Evolutionary conservation across 1,140 invertebrate species (phyloP).

Genomic region (Heliconius nattereri): DNA sequence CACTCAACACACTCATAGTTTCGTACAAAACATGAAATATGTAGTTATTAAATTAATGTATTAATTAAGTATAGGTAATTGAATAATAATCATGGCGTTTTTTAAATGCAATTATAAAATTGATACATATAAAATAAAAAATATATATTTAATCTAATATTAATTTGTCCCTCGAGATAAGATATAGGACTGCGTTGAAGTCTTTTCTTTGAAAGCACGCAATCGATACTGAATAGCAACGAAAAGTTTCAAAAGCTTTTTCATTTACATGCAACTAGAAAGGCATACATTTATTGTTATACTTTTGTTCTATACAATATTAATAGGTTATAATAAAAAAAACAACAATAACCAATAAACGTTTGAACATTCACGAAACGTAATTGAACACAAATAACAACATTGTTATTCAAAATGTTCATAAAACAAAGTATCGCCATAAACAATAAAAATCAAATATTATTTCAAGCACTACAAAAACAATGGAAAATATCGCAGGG

Average conservation of each 20-base stretch:
- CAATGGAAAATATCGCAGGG: slow-evolving; percentile 52
- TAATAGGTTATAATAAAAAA: not conserved
- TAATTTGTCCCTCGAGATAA: not conserved
- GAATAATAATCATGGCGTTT: too few species aligned
- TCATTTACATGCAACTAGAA: slow-evolving; percentile 24
- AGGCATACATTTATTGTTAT: not conserved
- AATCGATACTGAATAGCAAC: slow-evolving; percentile 23
- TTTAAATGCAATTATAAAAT: too few species aligned
- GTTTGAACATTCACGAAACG: slow-evolving; percentile 33
- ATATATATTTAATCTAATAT: too few species aligned
- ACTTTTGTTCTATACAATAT: not conserved
- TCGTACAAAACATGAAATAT: too few species aligned
- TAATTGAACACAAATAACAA: slow-evolving; percentile 37
- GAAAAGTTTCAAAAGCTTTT: slow-evolving; percentile 7
- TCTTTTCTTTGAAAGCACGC: slow-evolving; percentile 55
- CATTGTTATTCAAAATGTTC: slow-evolving; percentile 37
- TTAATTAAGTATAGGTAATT: too few species aligned
- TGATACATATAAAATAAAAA: too few species aligned
- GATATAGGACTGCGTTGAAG: slow-evolving; percentile 55
- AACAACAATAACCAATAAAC: slow-evolving; percentile 19
- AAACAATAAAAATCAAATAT: slow-evolving; percentile 51
- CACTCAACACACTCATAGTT: too few species aligned
- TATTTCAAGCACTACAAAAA: slow-evolving; percentile 47
- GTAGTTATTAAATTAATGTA: too few species aligned
- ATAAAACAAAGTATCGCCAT: slow-evolving; percentile 33